phyloP scores from a whole-genome alignment of 1,140 invertebrate species.

The Drosophila pseudoobscura region DNA sequence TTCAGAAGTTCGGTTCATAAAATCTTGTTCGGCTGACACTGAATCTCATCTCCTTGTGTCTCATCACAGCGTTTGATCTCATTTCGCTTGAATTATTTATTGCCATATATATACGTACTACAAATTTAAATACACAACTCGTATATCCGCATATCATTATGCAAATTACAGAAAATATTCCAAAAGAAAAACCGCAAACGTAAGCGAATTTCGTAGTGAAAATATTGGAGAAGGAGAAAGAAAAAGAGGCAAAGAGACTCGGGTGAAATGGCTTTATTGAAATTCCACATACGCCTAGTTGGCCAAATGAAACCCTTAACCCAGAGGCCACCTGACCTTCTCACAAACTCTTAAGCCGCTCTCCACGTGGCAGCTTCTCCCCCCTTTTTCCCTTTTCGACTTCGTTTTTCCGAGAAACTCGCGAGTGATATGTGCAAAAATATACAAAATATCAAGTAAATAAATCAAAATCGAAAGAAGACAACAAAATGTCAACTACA shows the following conservation, averaged over 20 bases:
- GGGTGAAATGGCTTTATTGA: slow-evolving; percentile 14
- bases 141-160: slow-evolving; percentile 31
- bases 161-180: slow-evolving; percentile 33
- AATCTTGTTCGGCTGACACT: too few species aligned
- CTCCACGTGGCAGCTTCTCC: not conserved
- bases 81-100: slow-evolving; percentile 11
- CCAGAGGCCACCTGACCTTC: not conserved
- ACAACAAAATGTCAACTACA: slow-evolving; percentile 21
- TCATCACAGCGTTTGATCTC: slow-evolving; percentile 7
- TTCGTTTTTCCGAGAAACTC: not conserved
- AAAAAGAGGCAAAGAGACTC: not conserved
- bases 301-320: slow-evolving; percentile 6
- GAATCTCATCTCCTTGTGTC: not conserved
- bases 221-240: not conserved
- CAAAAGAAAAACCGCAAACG: slow-evolving; percentile 21
- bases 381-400: not conserved
- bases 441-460: slow-evolving; percentile 3
- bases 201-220: slow-evolving; percentile 17
- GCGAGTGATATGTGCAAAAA: not conserved
- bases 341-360: not conserved
- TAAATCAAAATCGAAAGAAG: slow-evolving; percentile 13
- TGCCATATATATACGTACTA: slow-evolving; percentile 1
- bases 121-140: not conserved
- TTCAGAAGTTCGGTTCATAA: too few species aligned
- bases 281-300: slow-evolving; percentile 48